Evolutionary conservation across 1,140 invertebrate species (phyloP), one percentile per base, ranked within the genome.

Genomic region (Triops cancriformis): DNA sequence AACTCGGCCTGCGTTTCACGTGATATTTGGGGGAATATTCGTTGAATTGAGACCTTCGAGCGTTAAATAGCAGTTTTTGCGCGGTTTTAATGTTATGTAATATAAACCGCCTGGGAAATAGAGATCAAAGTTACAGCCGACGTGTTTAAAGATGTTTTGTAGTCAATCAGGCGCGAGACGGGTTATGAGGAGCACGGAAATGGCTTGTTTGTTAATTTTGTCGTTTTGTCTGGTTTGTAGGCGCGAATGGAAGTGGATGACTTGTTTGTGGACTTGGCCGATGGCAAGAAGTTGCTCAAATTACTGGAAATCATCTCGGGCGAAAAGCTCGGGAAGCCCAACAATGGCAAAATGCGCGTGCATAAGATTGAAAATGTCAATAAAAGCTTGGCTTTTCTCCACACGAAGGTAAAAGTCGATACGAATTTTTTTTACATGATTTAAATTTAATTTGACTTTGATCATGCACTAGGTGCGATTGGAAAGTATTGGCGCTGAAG

Each of bases 281-380:
- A 99, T 87, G 97, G 98, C 28, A 93, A 93, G 83, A 93, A 97
- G 82, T 88, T 99, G 75, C 90, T 99, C 78, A 98, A 98, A 86
- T 89, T 99, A 76, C 88, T 99, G 84, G 98, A 99, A 89, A 98
- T 99, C 81, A 99, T 99, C 85, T 98, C 96, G 77, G 97, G 97
- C 14, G 97, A 99, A 86, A 95, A 97, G 83, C 88, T 99, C 80
- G 96, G 95, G 45, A 93, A 97, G 81, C 97, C 97, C 77, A 99
- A 99, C 88, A 94, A 92, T 84, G 98, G 97, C 26, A 90, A 93
- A 79, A 97, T 99, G 93, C 88, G 97, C 82, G 97, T 99, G 28
- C 98, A 99, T 86, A 98, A 98, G 88, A 95, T 99, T 64, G 98
- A 99, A 87, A 99, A 99, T 87, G 94, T 99, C 81, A 99, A 99